phyloP scores from a whole-genome alignment of 2,888 invertebrate genomes.

The Congeria kusceri region DNA sequence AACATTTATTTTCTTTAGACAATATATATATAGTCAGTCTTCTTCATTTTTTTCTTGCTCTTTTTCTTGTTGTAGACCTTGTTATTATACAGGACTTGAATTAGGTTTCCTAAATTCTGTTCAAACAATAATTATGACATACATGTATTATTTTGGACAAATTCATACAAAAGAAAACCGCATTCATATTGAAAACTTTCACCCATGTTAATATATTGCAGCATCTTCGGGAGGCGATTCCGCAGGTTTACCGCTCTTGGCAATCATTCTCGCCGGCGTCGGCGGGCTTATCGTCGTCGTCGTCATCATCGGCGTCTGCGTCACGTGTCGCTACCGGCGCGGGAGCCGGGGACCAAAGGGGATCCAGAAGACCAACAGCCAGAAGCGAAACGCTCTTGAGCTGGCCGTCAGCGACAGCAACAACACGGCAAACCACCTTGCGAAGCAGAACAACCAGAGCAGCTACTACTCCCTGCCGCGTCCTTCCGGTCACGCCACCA shows the following conservation, averaged over 20 bases:
- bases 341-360: constrained; percentile 31
- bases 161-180: too few species aligned
- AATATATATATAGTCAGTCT: too few species aligned
- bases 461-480: constrained; percentile 62
- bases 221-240: constrained; percentile 23
- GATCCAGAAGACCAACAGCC: constrained; percentile 34
- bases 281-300: constrained; percentile 78
- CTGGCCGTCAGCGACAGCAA: constrained; percentile 69
- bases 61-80: too few species aligned
- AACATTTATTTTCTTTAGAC: too few species aligned
- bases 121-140: too few species aligned
- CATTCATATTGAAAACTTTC: too few species aligned
- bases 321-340: constrained; percentile 72
- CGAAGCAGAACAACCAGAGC: constrained; percentile 66
- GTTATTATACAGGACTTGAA: too few species aligned
- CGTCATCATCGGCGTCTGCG: constrained; percentile 72
- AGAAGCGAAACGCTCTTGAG: constrained; percentile 66
- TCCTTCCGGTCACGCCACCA: constrained; percentile 62
- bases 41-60: too few species aligned
- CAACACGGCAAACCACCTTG: constrained; percentile 58
- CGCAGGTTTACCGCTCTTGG: constrained; percentile 67
- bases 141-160: too few species aligned
- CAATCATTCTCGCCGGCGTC: constrained; percentile 79
- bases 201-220: constrained; percentile 10
- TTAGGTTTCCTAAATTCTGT: too few species aligned